Conservation (phyloP, 2,797 vertebrate species). For the Craterocephalus amniculus region DNA sequence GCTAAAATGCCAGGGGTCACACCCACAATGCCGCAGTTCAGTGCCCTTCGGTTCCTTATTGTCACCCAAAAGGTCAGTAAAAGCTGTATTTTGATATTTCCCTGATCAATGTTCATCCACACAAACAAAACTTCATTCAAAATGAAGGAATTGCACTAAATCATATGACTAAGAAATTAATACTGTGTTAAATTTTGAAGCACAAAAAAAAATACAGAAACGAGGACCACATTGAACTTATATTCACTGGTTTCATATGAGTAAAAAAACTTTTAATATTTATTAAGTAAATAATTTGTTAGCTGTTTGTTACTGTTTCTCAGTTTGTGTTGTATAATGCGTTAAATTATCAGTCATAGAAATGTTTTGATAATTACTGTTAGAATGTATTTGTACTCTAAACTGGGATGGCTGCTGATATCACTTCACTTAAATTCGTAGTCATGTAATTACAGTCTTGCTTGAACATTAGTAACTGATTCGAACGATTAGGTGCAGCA, state of each 20-base stretch:
- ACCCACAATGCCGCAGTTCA: conserved; percentile 90
- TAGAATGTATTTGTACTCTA: neutral
- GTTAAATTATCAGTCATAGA: too few species aligned
- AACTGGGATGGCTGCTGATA: too few species aligned
- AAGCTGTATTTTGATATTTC: neutral
- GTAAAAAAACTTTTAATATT: neutral
- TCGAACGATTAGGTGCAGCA: too few species aligned
- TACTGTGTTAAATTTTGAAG: neutral
- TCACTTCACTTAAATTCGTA: neutral
- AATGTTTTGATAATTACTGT: neutral
- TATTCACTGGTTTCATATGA: neutral
- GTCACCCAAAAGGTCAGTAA: conserved; percentile 93
- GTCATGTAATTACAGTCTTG: neutral
- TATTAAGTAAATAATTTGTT: neutral
- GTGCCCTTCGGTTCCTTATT: conserved; percentile 93
- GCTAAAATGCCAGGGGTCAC: conserved; percentile 90
- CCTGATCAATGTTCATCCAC: neutral
- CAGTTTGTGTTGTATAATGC: neutral
- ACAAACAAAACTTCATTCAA: neutral
- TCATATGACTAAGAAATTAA: neutral
- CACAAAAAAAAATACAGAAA: too few species aligned
- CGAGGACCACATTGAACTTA: neutral
- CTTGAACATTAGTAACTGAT: neutral
- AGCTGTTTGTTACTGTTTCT: neutral
- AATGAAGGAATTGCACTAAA: neutral